Evolutionary conservation across 2,888 invertebrate genomes (phyloP).

Genomic region (Atethmia centrago): DNA sequence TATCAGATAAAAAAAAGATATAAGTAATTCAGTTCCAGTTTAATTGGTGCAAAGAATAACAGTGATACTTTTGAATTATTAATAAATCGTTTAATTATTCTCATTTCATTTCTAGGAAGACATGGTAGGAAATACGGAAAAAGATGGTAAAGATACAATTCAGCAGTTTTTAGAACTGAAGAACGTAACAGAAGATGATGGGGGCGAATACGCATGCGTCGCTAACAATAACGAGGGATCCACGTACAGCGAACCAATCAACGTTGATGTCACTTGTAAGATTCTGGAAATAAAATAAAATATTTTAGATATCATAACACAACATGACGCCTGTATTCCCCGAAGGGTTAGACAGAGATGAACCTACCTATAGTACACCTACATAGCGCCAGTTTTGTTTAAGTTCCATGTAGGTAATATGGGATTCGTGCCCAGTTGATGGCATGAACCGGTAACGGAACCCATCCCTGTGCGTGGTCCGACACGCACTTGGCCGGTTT

Average conservation of each 20-base stretch:
- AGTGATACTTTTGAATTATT: not conserved
- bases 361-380: not conserved
- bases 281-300: not conserved
- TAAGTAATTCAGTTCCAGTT: not conserved
- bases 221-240: slow-evolving; percentile 82
- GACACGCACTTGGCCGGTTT: too few species aligned
- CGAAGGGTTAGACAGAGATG: not conserved
- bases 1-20: too few species aligned
- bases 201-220: slow-evolving; percentile 85
- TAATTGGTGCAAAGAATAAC: not conserved
- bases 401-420: too few species aligned
- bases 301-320: not conserved
- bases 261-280: slow-evolving; percentile 83
- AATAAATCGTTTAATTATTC: not conserved
- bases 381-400: not conserved
- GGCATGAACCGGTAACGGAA: too few species aligned
- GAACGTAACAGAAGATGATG: slow-evolving; percentile 75
- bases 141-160: slow-evolving; percentile 68
- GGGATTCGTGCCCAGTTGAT: too few species aligned
- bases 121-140: slow-evolving; percentile 69
- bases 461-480: too few species aligned
- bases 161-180: slow-evolving; percentile 75
- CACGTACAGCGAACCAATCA: slow-evolving; percentile 79
- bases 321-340: not conserved
- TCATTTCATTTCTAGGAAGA: slow-evolving; percentile 77